Conservation (phyloP, 2,113 vertebrate genomes). For the Eidolon helvum region DNA sequence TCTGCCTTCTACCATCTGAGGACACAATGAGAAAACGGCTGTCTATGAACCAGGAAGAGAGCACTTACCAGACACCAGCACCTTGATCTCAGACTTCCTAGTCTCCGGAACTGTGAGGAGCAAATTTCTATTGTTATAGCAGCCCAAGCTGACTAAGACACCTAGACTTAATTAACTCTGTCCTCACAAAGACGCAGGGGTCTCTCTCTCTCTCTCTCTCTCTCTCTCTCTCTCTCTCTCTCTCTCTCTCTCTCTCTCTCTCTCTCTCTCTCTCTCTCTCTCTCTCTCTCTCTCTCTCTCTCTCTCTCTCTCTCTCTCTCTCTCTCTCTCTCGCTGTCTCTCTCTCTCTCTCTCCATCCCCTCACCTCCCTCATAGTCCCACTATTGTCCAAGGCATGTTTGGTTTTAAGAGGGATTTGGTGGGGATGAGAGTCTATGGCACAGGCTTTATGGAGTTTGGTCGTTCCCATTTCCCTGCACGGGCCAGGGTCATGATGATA, state of each 20-base stretch:
- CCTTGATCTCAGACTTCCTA: neutral
- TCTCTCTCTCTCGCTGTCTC: neutral
- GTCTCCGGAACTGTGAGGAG: neutral
- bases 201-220: neutral
- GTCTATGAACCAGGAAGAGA: neutral
- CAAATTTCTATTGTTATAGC: neutral
- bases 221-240: neutral
- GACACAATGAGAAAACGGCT: neutral
- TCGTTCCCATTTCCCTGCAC: neutral
- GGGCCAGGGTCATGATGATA: neutral
- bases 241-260: neutral
- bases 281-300: no score
- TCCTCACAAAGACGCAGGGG: neutral
- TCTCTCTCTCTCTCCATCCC: neutral
- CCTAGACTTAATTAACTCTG: neutral
- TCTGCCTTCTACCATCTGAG: neutral
- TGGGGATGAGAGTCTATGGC: neutral
- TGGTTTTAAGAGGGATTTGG: neutral
- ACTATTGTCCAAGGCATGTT: rapidly evolving
- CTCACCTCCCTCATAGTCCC: neutral
- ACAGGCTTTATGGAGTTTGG: neutral
- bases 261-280: neutral
- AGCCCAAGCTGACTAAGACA: neutral
- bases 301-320: neutral
- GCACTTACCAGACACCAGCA: neutral